Evolutionary conservation across 2,797 vertebrate genomes (phyloP).

Genomic region (Toxotes lorentzi): DNA sequence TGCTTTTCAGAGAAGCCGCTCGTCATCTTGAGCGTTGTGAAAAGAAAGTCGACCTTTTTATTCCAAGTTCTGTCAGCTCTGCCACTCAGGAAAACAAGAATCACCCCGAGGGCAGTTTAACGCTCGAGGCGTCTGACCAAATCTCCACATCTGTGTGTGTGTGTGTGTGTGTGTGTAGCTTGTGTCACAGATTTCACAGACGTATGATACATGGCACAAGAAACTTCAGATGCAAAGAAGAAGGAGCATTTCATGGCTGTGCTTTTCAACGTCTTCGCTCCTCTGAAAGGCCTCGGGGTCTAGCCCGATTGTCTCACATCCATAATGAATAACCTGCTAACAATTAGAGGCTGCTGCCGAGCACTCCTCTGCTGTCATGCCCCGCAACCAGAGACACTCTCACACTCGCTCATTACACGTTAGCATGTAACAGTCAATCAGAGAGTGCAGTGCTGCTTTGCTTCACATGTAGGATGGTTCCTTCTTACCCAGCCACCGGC

Average conservation of each 20-base stretch:
- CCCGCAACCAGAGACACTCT: slow-evolving; percentile 55
- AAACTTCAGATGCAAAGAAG: background rate
- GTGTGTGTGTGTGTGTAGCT: background rate
- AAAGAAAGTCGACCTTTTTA: slow-evolving; percentile 43
- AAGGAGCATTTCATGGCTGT: slow-evolving; percentile 38
- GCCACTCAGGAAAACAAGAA: slow-evolving; percentile 29
- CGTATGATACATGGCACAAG: slow-evolving; percentile 21
- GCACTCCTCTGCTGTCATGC: slow-evolving; percentile 41
- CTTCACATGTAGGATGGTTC: slow-evolving; percentile 26
- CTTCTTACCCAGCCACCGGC: slow-evolving; percentile 17
- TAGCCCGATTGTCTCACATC: slow-evolving; percentile 44
- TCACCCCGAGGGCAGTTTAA: slow-evolving; percentile 3
- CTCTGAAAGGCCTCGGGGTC: slow-evolving; percentile 34
- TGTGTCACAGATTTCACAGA: slow-evolving; percentile 20
- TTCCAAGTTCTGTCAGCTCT: slow-evolving; percentile 2
- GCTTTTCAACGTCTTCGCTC: slow-evolving; percentile 29
- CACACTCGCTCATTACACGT: slow-evolving; percentile 54
- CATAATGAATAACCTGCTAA: slow-evolving; percentile 73
- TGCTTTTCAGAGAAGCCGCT: slow-evolving; percentile 28
- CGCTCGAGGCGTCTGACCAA: slow-evolving; percentile 11
- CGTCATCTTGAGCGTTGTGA: slow-evolving; percentile 19
- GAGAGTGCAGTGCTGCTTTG: slow-evolving; percentile 27
- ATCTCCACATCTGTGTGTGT: slow-evolving; percentile 2
- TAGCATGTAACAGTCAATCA: slow-evolving; percentile 35
- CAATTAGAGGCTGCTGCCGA: slow-evolving; percentile 65